Base-by-base conservation (phyloP, 2,888 invertebrate genomes). In the Venustoraphidia nigricollis region DNA sequence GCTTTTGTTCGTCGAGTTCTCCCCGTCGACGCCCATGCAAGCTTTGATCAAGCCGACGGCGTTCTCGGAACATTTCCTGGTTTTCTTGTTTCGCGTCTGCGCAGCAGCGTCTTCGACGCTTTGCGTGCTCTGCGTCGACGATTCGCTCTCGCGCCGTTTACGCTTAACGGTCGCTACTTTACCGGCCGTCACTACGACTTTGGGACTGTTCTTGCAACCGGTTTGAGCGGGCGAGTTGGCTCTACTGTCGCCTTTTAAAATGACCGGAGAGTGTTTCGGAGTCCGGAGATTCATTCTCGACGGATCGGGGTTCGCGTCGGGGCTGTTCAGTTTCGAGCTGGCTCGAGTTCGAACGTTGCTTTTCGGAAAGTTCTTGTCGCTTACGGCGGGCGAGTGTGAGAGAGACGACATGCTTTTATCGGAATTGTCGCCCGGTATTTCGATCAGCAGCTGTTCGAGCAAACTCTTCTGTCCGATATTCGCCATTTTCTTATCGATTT, bases 391-490 rank as follows among this genome's bases (percentile, higher is more conserved):
- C 5, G 72, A 72, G 1, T 70, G 67, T 3, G 71, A 70, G 47
- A 48, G 34, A 36, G 45, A 56, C 57, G 38, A 60, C 45, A 59
- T 51, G 50, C 60, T 56, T 50, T 61, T 47, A 52, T 70, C 72
- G 46, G 66, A 65, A 56, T 71, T 72, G 45, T 76, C 73, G 34
- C 71, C 66, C 51, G 90, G 90, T 56, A 90, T 90, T 63, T 90
- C 90, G 57, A 90, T 90, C 2, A 88, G 72, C 57, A 90, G 73
- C 61, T 89, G 88, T 59, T 87, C 84, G 40, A 86, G 67, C 44
- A 83, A 62, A 47, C 80, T 80, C 57, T 77, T 77, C 57, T 74
- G 69, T 62, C 49, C 67, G 72, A 54, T 68, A 72, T 56, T 69
- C 52, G 47, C 38, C 51, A 47, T 50, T 41, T 50, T 51, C 50